Evolutionary conservation across 1,140 invertebrate genomes (phyloP).

Genomic region (Caenorhabditis latens): DNA sequence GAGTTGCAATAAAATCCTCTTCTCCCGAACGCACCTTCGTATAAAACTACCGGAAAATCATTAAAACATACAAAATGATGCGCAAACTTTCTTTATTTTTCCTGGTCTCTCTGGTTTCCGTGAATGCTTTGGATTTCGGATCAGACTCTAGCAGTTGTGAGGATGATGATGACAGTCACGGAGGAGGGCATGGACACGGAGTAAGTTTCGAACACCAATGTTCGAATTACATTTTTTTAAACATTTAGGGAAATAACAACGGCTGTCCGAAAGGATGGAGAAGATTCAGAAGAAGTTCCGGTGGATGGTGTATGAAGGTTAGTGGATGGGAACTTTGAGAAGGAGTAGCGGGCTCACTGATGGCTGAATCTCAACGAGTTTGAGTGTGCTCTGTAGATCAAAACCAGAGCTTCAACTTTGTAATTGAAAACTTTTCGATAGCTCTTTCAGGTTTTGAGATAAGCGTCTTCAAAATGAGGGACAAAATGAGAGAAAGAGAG

Average conservation of each 20-base stretch:
- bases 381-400: too few species aligned
- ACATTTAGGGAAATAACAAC: neutral
- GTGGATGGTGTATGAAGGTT: conserved; percentile 12
- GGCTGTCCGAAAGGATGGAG: conserved; percentile 14
- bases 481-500: too few species aligned
- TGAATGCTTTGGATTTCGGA: neutral
- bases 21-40: neutral
- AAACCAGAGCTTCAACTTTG: too few species aligned
- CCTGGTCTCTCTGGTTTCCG: neutral
- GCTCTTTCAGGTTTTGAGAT: neutral
- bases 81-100: neutral
- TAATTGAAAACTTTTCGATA: too few species aligned
- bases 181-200: neutral
- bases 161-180: neutral
- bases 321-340: neutral
- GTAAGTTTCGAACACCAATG: neutral
- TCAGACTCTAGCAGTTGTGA: conserved; percentile 12
- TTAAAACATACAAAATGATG: neutral
- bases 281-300: neutral
- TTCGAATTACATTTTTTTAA: neutral
- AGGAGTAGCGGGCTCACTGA: too few species aligned
- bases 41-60: neutral
- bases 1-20: neutral
- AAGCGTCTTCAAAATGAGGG: too few species aligned
- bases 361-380: too few species aligned